These are phyloP conservation scores for Neocrepidodera transversa DNA, from an alignment of 2,888 invertebrate genomes.

Conservation along the genomic window DNA sequence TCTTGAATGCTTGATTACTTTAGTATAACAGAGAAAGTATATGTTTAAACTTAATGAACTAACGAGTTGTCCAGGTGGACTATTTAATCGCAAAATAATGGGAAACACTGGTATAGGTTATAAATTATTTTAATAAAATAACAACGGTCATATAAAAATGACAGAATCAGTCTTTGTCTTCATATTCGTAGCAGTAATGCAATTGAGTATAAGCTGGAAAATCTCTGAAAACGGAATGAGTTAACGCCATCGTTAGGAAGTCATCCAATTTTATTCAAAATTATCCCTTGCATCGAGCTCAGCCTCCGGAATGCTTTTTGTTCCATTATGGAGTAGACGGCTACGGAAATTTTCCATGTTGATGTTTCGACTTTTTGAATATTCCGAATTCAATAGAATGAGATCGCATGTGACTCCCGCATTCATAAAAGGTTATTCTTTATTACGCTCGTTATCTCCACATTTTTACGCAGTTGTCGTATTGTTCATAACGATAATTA, in stretches of 20 bases:
- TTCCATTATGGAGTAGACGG: conserved; percentile 4
- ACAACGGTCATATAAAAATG: no score
- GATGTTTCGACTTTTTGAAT: conserved; percentile 4
- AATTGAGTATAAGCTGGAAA: conserved; percentile 9
- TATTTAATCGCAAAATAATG: no score
- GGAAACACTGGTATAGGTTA: no score
- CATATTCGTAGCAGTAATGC: background rate
- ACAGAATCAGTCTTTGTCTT: background rate
- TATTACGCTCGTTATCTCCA: conserved; percentile 5
- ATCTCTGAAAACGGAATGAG: conserved; percentile 17
- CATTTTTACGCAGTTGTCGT: conserved; percentile 9
- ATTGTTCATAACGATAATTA: conserved; percentile 13
- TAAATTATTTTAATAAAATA: no score
- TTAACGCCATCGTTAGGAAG: conserved; percentile 15
- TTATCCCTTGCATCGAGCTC: conserved; percentile 9
- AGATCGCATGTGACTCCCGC: background rate
- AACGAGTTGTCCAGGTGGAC: no score
- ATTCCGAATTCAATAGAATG: conserved; percentile 7
- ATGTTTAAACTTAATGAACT: no score
- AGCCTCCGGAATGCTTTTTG: conserved; percentile 8
- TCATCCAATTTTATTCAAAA: conserved; percentile 15
- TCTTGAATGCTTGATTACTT: no score
- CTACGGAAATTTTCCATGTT: conserved; percentile 2
- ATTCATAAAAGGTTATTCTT: background rate
- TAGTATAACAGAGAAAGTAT: no score